phyloP scores from a whole-genome alignment of 1,140 invertebrate genomes.

The Drosophila gunungcola region DNA sequence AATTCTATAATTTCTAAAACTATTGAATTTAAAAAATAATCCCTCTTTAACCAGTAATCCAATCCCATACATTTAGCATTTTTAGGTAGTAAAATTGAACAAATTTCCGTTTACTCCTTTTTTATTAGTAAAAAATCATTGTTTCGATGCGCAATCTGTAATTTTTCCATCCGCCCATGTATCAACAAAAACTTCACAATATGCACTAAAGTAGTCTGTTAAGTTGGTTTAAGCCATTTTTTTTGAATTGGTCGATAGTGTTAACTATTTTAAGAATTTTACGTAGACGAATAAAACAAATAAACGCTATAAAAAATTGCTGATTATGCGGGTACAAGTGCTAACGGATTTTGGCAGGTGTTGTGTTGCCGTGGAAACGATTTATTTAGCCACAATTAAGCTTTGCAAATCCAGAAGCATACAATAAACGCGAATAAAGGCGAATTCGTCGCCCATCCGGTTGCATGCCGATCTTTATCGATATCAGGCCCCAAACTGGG shows the following conservation, averaged over 20 bases:
- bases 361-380: constrained; percentile 13
- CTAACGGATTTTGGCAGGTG: constrained; percentile 6
- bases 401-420: constrained; percentile 1
- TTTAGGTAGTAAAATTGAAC: background rate
- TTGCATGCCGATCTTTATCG: constrained; percentile 55
- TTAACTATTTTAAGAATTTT: constrained; percentile 33
- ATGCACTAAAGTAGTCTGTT: constrained; percentile 36
- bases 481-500: constrained; percentile 20
- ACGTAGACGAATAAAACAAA: constrained; percentile 25
- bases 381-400: background rate
- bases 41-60: no score
- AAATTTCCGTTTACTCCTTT: background rate
- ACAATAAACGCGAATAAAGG: background rate
- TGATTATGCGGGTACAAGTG: constrained; percentile 11
- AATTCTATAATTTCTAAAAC: no score
- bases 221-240: constrained; percentile 13
- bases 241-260: constrained; percentile 32
- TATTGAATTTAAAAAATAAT: no score
- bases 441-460: constrained; percentile 23
- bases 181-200: background rate
- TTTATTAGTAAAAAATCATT: constrained; percentile 3
- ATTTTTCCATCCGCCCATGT: background rate
- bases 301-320: constrained; percentile 9
- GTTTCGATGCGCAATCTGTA: background rate
- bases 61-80: no score